Base-by-base conservation (phyloP, 2,888 invertebrate species). In the Lasioglossum villosulum region DNA sequence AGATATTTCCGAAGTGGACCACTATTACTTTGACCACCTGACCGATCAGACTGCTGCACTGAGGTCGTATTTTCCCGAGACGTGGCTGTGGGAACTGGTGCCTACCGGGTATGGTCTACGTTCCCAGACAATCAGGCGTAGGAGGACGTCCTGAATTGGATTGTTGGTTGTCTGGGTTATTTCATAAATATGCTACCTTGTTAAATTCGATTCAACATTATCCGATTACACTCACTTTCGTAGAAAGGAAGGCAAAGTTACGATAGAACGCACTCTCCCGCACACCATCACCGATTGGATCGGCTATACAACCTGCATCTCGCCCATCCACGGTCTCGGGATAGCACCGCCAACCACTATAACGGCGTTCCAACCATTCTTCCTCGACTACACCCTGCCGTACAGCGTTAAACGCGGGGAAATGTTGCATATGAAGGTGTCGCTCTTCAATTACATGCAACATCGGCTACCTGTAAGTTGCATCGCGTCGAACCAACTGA, bases 391-490 rank as follows among this genome's bases (percentile, higher is more conserved):
- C 52, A 96, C 96, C 81, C 95, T 96, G 30, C 97, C 98, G 0
- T 96, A 96, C 84, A 96, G 96, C 0, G 96, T 97, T 0, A 96
- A 97, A 81, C 96, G 97, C 2, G 97, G 97, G 0, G 98, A 98
- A 95, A 94, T 96, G 27, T 95, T 97, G 42, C 96, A 97, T 74
- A 94, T 98, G 75, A 96, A 96, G 86, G 97, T 97, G 30, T 96
- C 97, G 0, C 95, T 97, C 70, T 97, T 97, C 95, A 98, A 97
- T 95, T 97, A 97, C 92, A 95, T 97, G 90, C 96, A 96, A 78
- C 96, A 97, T 87, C 96, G 96, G 74, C 94, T 98, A 5, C 97
- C 97, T 75, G 98, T 97, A 94, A 95, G 96, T 27, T 93, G 78
- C 63, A 14, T 48, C 37, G n/a, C n/a, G 34, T 2, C 27, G 14